phyloP scores from a whole-genome alignment of 2,888 invertebrate genomes.

The Melikaiella ostensackeni region DNA sequence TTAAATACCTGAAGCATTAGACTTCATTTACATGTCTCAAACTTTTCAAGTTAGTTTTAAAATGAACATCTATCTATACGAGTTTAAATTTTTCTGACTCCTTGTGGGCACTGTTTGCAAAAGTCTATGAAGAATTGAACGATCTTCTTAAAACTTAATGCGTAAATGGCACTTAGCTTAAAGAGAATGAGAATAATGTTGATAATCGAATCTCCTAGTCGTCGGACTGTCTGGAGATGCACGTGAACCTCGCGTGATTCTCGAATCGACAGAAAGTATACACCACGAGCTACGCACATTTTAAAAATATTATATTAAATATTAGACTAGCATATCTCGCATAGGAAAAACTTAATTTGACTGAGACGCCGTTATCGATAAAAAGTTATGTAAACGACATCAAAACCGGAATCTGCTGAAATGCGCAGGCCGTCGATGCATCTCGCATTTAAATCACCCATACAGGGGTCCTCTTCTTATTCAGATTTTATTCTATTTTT shows the following conservation, averaged over 20 bases:
- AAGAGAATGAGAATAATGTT: conserved; percentile 21
- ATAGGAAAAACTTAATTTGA: not conserved
- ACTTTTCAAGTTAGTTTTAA: no score
- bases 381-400: conserved; percentile 13
- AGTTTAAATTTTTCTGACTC: no score
- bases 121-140: conserved; percentile 17
- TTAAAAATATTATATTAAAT: no score
- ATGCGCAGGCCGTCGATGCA: not conserved
- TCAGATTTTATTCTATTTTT: conserved; percentile 9
- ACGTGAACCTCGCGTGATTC: conserved; percentile 35
- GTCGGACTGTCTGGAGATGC: conserved; percentile 15
- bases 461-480: not conserved
- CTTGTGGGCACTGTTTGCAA: no score
- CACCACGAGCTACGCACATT: no score
- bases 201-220: conserved; percentile 28
- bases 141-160: conserved; percentile 23
- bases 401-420: conserved; percentile 32
- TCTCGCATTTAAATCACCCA: conserved; percentile 6
- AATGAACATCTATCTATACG: no score
- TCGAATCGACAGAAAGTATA: not conserved
- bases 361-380: not conserved
- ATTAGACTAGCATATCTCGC: not conserved
- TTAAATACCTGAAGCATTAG: no score
- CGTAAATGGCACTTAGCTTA: conserved; percentile 17
- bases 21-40: no score